Evolutionary conservation across 1,140 invertebrate genomes (phyloP).

Genomic region (Trichonephila clavata): DNA sequence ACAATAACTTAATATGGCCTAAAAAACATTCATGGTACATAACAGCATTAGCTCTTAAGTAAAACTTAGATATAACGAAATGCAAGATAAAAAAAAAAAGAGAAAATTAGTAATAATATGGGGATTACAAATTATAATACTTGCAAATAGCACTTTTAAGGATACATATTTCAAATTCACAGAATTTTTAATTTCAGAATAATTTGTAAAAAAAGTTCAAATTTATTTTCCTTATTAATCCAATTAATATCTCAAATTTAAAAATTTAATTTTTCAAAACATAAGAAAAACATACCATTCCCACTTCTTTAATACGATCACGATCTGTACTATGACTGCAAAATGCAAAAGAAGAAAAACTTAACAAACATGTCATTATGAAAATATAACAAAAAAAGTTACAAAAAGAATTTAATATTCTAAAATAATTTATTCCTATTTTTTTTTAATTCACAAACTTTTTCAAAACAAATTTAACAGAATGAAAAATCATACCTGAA

Average conservation of each 20-base stretch:
- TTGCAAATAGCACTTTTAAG: too few relatives aligned
- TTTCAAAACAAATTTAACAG: neutral
- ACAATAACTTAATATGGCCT: conserved; percentile 77
- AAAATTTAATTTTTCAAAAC: neutral
- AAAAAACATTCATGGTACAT: neutral
- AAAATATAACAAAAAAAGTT: neutral
- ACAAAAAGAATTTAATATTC: neutral
- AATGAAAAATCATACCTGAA: conserved; percentile 62
- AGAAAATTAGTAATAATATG: too few relatives aligned
- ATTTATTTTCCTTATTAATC: too few relatives aligned
- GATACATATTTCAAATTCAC: too few relatives aligned
- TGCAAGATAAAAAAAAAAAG: too few relatives aligned
- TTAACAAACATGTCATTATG: neutral
- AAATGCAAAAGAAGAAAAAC: neutral
- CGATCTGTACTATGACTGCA: conserved; percentile 62
- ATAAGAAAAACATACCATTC: conserved; percentile 53
- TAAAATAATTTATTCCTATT: neutral
- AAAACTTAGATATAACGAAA: too few relatives aligned
- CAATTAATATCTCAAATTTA: too few relatives aligned
- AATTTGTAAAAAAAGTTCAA: too few relatives aligned
- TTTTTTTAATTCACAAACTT: too few relatives aligned
- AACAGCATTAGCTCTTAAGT: too few relatives aligned
- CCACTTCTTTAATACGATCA: conserved; percentile 68
- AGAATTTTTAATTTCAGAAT: too few relatives aligned
- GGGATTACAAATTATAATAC: too few relatives aligned